Evolutionary conservation across 2,797 vertebrate species (phyloP).

Genomic region (Micrastur ruficollis): DNA sequence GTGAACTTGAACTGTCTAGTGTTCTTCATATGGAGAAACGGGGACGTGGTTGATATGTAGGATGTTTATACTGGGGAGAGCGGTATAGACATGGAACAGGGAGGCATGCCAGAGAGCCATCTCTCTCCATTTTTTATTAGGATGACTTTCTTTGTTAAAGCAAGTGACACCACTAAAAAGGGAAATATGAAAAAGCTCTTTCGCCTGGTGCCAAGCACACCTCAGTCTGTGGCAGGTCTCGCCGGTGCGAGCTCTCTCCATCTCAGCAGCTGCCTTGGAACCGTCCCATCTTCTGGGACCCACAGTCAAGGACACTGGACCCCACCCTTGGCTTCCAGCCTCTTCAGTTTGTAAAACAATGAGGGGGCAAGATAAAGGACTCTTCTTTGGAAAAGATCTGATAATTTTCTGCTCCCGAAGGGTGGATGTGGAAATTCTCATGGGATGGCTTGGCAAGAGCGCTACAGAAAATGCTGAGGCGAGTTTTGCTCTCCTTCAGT

Average conservation of each 20-base stretch:
- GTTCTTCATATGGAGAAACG: rapidly evolving
- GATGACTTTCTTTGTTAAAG: neutral
- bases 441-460: neutral
- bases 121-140: neutral
- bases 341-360: neutral
- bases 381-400: neutral
- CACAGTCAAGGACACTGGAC: rapidly evolving
- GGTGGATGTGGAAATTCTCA: neutral
- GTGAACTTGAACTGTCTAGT: neutral
- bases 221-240: neutral
- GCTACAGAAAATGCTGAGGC: neutral
- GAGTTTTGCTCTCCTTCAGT: neutral
- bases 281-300: neutral
- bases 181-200: neutral
- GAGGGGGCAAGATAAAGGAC: neutral
- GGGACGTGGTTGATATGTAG: rapidly evolving
- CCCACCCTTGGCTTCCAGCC: neutral
- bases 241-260: rapidly evolving
- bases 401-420: neutral
- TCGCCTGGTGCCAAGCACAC: neutral
- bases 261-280: neutral
- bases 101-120: neutral
- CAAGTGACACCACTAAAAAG: neutral
- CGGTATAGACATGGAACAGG: neutral
- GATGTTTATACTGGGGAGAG: neutral